A percentile compares a stretch with the other conserved stretches of the same genome.
Conservation (phyloP, 2,113 vertebrate genomes). For the Heliornis fulica region DNA sequence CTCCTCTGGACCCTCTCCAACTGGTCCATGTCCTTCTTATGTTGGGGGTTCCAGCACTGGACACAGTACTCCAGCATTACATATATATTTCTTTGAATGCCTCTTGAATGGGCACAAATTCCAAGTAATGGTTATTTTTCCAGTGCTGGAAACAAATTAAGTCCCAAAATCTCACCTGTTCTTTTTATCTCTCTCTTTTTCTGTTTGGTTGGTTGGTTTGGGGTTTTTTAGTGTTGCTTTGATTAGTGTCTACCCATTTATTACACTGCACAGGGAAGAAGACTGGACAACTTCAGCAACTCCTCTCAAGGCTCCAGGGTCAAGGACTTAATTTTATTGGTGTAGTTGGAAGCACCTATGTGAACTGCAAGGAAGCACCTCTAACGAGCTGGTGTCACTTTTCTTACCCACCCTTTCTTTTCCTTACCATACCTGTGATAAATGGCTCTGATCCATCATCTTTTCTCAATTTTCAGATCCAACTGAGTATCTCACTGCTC, state of each 20-base stretch:
- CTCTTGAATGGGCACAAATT: neutral
- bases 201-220: too few species aligned
- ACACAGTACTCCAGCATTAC: too few species aligned
- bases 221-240: too few species aligned
- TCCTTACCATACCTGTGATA: fast-evolving
- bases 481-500: neutral
- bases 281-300: neutral
- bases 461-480: neutral
- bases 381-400: neutral
- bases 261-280: neutral
- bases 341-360: neutral
- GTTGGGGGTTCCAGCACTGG: too few species aligned
- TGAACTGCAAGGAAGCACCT: neutral
- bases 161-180: neutral
- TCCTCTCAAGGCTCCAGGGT: neutral
- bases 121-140: fast-evolving
- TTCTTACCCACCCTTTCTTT: neutral
- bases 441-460: neutral
- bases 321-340: neutral
- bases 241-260: neutral
- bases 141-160: neutral
- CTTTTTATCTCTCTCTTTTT: neutral
- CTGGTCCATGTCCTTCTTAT: too few species aligned
- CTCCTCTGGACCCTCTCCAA: too few species aligned
- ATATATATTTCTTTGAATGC: neutral